phyloP scores from a whole-genome alignment of 1,140 invertebrate genomes.

The Calliphora vicina region DNA sequence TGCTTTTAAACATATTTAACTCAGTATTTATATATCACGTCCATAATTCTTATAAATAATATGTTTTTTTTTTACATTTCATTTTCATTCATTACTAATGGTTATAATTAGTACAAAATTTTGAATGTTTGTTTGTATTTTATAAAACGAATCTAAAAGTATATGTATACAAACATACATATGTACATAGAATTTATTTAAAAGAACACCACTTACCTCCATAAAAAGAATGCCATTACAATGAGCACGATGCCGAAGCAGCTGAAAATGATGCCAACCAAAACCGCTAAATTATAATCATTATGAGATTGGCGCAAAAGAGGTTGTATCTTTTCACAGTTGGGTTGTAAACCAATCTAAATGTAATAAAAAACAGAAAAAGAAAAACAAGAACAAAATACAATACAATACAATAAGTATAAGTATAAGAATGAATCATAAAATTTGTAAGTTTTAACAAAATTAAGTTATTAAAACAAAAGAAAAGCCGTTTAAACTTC shows the following conservation, averaged over 20 bases:
- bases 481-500: background rate
- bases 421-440: conserved; percentile 3
- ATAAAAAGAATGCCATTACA: conserved; percentile 76
- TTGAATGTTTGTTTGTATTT: background rate
- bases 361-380: conserved; percentile 19
- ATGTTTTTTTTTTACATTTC: background rate
- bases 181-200: no score
- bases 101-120: conserved; percentile 13
- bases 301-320: conserved; percentile 67
- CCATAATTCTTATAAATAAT: background rate
- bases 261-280: conserved; percentile 78
- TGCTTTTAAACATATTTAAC: no score
- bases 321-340: conserved; percentile 73
- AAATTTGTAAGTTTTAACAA: background rate
- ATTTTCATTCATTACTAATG: background rate
- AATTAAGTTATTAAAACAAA: conserved; percentile 9
- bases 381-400: conserved; percentile 13
- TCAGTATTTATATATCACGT: no score
- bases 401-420: conserved; percentile 22
- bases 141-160: no score
- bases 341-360: conserved; percentile 67
- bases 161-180: no score
- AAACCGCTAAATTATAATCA: conserved; percentile 75
- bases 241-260: conserved; percentile 76
- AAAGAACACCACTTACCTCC: conserved; percentile 73